phyloP scores from a whole-genome alignment of 2,113 vertebrate genomes.

The Physeter macrocephalus region DNA sequence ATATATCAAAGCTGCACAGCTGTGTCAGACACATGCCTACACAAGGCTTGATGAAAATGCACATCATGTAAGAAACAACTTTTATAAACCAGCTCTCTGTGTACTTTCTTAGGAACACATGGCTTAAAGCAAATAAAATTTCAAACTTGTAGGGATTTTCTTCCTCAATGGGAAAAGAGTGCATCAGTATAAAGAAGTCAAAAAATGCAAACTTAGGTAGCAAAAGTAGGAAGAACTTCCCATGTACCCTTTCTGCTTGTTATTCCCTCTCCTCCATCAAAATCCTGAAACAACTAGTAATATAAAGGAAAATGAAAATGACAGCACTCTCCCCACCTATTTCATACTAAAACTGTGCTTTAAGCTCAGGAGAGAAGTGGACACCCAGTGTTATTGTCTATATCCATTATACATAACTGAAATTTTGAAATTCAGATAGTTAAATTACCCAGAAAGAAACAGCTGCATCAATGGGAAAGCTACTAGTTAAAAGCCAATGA shows the following conservation, averaged over 20 bases:
- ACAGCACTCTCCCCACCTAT: not conserved
- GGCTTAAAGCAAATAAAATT: constrained; percentile 42
- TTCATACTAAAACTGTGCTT: not conserved
- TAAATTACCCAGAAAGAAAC: constrained; percentile 8
- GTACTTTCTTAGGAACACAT: constrained; percentile 32
- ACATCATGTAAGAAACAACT: not conserved
- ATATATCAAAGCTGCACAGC: not conserved
- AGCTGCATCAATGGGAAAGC: not conserved
- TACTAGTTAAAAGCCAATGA: constrained; percentile 1
- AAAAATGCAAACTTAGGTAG: constrained; percentile 34
- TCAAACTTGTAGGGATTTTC: not conserved
- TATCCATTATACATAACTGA: not conserved
- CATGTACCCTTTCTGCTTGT: not conserved
- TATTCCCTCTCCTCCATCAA: not conserved
- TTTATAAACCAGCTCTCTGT: constrained; percentile 19
- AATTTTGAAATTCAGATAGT: not conserved
- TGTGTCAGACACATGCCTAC: not conserved
- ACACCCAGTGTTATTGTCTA: not conserved
- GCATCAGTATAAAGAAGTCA: constrained; percentile 10
- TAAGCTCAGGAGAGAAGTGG: not conserved
- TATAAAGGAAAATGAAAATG: not conserved
- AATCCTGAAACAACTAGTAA: not conserved
- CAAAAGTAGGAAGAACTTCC: not conserved
- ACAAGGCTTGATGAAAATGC: not conserved
- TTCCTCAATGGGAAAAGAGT: not conserved